Conservation (phyloP, 2,888 invertebrate genomes). For the Anoncus sp. region DNA sequence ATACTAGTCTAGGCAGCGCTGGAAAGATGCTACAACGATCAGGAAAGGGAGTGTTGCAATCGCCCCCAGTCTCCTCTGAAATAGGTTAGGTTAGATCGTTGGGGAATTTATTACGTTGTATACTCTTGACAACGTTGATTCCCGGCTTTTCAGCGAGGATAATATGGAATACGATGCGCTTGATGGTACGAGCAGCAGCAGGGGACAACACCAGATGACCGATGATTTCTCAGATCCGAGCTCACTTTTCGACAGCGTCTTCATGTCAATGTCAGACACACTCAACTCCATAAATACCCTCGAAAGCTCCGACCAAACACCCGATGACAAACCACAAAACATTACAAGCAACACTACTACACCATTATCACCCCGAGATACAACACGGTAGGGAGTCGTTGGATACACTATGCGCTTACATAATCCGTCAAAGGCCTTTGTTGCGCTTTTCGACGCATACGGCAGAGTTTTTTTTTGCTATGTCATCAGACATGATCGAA, state of each 20-base stretch:
- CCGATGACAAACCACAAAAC: constrained; percentile 82
- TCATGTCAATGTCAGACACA: constrained; percentile 83
- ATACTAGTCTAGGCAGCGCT: too few relatives aligned
- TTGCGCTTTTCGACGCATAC: not conserved
- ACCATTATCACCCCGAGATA: constrained; percentile 78
- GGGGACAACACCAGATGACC: constrained; percentile 76
- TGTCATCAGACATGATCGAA: too few relatives aligned
- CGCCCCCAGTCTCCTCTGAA: too few relatives aligned
- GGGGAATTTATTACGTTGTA: constrained; percentile 13
- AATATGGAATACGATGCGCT: constrained; percentile 73
- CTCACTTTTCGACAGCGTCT: constrained; percentile 82
- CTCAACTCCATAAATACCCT: constrained; percentile 82
- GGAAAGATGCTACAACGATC: too few relatives aligned
- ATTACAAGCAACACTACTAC: constrained; percentile 80
- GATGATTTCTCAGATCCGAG: constrained; percentile 80
- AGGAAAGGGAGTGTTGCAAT: too few relatives aligned
- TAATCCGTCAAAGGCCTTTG: constrained; percentile 6
- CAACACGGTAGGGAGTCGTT: constrained; percentile 77
- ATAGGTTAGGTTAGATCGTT: not conserved
- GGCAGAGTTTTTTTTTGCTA: not conserved
- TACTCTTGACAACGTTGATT: constrained; percentile 48
- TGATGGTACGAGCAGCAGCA: constrained; percentile 72
- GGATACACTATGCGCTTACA: constrained; percentile 40
- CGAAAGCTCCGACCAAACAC: constrained; percentile 82
- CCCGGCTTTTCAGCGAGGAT: constrained; percentile 79